Evolutionary conservation across 30 jellyfish, hydroid and myxozoan genomes (phyloP), one percentile per base, ranked within the genome.

Genomic region (Clytia hemisphaerica): DNA sequence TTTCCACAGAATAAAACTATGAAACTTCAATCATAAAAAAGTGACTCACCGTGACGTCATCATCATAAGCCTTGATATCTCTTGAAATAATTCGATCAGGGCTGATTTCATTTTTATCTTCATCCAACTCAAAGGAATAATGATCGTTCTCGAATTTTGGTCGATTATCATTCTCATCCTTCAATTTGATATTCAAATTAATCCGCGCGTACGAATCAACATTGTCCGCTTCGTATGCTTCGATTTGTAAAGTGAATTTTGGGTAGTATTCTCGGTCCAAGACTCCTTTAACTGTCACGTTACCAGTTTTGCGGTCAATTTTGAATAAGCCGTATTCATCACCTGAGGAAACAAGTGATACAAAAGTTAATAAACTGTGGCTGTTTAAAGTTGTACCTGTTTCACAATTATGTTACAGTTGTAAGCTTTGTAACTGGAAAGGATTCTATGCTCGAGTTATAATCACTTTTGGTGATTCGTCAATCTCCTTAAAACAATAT

Each of bases 11-110:
- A 10, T 42, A 10, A 48, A 2, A 48, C 21, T 19, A 2, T 19
- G 26, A 4, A 9, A 19, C 6, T 48, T 9, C 21, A 48, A 48
- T 34, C 7, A n/a, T 9, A 16, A 6, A 4, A 32, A 62, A 10
- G 27, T n/a, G n/a, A n/a, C 78, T 31, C 18, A 65, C 78, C 12
- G 78, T 65, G 19, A 67, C 78, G 36, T 65, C 78, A 2, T 40
- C 78, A 26, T 65, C 78, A 19, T 14, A 37, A 45, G 78, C 78
- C 0, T 30, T 40, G 37, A 65, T 65, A 28, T 38, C 34, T 3
- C 44, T 45, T 45, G 46, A 28, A 18, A 65, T 9, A 37, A 65
- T 65, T 19, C 68, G 37, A 28, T 42, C 67, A 19, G 78, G 69
- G 25, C 44, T 45, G 63, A 48, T 44, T n/a, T n/a, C n/a, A n/a